These are phyloP conservation scores for Rhopilema esculentum DNA, from an alignment of 30 jellyfish, hydroid and myxozoan species.

Conservation along the genomic window DNA sequence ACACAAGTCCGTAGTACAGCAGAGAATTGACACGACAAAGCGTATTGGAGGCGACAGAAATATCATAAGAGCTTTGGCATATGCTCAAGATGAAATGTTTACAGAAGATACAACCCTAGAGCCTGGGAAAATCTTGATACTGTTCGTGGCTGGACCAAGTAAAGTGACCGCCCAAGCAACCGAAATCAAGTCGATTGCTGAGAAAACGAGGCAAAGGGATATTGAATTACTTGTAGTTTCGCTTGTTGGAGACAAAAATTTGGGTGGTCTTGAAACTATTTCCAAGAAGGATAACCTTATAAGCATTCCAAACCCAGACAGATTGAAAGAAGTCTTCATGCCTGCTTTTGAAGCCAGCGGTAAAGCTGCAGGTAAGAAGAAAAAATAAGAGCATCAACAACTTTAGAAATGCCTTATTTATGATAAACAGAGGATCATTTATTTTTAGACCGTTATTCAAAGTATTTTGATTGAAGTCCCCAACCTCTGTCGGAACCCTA, in stretches of 20 bases:
- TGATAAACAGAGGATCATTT: too few species aligned
- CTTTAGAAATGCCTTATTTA: too few species aligned
- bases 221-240: slow-evolving; percentile 51
- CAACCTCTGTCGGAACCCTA: too few species aligned
- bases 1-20: slow-evolving; percentile 21
- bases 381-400: too few species aligned
- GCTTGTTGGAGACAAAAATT: slow-evolving; percentile 14
- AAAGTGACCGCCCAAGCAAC: background rate
- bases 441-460: too few species aligned
- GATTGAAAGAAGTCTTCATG: slow-evolving; percentile 2
- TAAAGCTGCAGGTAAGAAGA: slow-evolving; percentile 44
- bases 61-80: slow-evolving; percentile 14
- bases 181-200: slow-evolving; percentile 3
- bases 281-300: background rate
- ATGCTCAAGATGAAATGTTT: slow-evolving; percentile 34
- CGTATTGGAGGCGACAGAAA: slow-evolving; percentile 67
- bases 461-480: too few species aligned
- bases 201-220: slow-evolving; percentile 4
- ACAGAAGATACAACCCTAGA: slow-evolving; percentile 1
- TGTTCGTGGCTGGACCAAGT: slow-evolving; percentile 60
- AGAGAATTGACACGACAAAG: slow-evolving; percentile 8
- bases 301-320: background rate
- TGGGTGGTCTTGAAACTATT: background rate
- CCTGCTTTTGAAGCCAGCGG: slow-evolving; percentile 26
- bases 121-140: slow-evolving; percentile 50